Conservation (phyloP, 2,797 vertebrate species). For the Semotilus atromaculatus region DNA sequence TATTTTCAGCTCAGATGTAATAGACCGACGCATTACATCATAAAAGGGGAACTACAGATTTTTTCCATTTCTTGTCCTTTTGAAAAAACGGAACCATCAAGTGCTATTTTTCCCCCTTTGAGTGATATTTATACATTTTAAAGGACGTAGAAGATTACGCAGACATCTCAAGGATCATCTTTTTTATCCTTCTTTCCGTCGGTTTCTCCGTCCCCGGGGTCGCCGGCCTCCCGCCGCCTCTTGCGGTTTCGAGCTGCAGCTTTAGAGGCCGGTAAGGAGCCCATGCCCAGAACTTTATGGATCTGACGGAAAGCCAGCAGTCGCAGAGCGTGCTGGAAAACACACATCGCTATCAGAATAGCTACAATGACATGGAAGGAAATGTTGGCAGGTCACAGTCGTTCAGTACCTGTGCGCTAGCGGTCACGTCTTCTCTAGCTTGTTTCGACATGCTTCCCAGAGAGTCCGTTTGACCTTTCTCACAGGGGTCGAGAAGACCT, state of each 20-base stretch:
- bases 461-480: constrained; percentile 79
- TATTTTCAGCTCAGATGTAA: constrained; percentile 39
- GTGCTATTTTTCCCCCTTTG: constrained; percentile 21
- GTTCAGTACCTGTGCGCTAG: constrained; percentile 77
- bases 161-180: constrained; percentile 67
- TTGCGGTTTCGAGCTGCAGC: constrained; percentile 77
- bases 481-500: constrained; percentile 84
- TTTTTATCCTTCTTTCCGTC: constrained; percentile 77
- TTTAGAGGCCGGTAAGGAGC: constrained; percentile 73
- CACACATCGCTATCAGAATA: not conserved
- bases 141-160: constrained; percentile 7
- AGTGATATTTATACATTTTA: constrained; percentile 63
- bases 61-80: constrained; percentile 31
- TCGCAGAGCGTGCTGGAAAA: constrained; percentile 76
- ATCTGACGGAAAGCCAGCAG: constrained; percentile 82
- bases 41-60: constrained; percentile 25
- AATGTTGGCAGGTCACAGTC: not conserved
- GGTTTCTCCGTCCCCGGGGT: constrained; percentile 68
- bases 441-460: constrained; percentile 75
- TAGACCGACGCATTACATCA: constrained; percentile 28
- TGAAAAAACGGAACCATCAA: constrained; percentile 19
- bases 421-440: constrained; percentile 82
- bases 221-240: constrained; percentile 68
- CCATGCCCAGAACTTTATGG: constrained; percentile 80
- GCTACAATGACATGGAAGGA: not conserved